These are phyloP conservation scores for Dendrolimus pini DNA, from an alignment of 2,888 invertebrate genomes.

Conservation along the genomic window DNA sequence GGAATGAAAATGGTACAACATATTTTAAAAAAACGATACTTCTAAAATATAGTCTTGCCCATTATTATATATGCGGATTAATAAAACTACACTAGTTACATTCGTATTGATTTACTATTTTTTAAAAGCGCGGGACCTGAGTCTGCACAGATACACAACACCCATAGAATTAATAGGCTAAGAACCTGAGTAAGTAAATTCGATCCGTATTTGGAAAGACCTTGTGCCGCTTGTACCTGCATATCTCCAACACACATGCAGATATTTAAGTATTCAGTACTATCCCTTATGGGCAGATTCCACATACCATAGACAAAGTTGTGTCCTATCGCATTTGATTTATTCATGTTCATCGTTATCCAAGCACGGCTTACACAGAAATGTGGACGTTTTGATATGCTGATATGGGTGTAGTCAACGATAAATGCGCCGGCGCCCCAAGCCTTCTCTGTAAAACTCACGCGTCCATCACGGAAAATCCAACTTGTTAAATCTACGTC, in stretches of 20 bases:
- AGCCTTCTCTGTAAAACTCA: slow-evolving; percentile 26
- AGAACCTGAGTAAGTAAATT: too few relatives aligned
- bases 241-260: neutral
- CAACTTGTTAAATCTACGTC: slow-evolving; percentile 23
- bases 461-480: slow-evolving; percentile 37
- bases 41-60: too few relatives aligned
- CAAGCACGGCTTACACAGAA: slow-evolving; percentile 29
- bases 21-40: too few relatives aligned
- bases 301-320: slow-evolving; percentile 6
- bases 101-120: too few relatives aligned
- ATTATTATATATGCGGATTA: too few relatives aligned
- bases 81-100: too few relatives aligned
- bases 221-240: too few relatives aligned
- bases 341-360: slow-evolving; percentile 41
- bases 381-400: slow-evolving; percentile 35
- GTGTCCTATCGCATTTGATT: slow-evolving; percentile 24
- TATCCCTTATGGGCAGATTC: slow-evolving; percentile 1
- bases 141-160: too few relatives aligned
- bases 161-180: too few relatives aligned
- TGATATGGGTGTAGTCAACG: slow-evolving; percentile 28
- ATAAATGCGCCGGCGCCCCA: slow-evolving; percentile 20
- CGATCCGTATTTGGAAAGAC: too few relatives aligned
- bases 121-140: too few relatives aligned
- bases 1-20: too few relatives aligned
- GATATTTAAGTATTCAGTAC: slow-evolving; percentile 1